phyloP scores from a whole-genome alignment of 2,797 vertebrate genomes.

The Girardinus metallicus region DNA sequence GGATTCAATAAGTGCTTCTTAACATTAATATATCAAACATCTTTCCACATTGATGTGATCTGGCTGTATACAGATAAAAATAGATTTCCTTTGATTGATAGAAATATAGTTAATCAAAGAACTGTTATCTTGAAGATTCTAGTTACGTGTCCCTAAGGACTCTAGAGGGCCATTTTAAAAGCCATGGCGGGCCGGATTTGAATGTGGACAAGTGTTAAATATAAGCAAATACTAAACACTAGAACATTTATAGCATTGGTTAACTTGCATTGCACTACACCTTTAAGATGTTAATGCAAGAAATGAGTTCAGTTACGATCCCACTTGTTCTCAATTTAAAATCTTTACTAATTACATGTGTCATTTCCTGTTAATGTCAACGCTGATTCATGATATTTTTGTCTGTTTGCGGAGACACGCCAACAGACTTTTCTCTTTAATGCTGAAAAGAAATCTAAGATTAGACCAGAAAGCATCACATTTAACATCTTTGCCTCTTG shows the following conservation, averaged over 20 bases:
- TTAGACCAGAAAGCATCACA: not conserved
- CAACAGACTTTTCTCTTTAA: not conserved
- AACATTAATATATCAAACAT: no score
- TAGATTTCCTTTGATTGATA: no score
- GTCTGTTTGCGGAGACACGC: not conserved
- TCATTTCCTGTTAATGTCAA: not conserved
- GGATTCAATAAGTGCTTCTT: no score
- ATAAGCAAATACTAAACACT: no score
- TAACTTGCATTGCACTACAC: not conserved
- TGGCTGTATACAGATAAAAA: no score
- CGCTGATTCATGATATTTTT: not conserved
- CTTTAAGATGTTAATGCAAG: not conserved
- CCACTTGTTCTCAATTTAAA: not conserved
- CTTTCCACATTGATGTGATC: no score
- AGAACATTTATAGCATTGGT: not conserved
- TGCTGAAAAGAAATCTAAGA: not conserved
- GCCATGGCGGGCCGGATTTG: no score
- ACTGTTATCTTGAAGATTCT: no score
- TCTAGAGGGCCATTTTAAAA: no score
- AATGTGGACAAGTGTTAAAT: not conserved
- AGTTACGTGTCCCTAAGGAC: no score
- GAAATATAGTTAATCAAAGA: no score
- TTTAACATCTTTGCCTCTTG: slow-evolving; percentile 20
- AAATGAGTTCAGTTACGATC: not conserved
- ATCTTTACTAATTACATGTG: not conserved